phyloP scores from a whole-genome alignment of 2,797 vertebrate species.

The Strix occidentalis region DNA sequence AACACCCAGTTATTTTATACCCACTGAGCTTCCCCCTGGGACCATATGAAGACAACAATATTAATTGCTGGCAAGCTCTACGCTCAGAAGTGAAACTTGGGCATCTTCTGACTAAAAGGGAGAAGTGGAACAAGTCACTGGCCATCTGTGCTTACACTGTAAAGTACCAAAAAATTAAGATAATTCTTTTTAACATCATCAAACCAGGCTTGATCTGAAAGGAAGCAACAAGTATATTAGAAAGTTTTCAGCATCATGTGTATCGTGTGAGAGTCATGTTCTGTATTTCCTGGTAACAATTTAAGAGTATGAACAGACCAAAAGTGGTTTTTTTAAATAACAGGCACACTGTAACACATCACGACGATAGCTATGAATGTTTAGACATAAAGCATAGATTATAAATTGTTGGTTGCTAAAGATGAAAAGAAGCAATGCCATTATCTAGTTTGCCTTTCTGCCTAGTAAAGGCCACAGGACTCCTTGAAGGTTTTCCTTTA shows the following conservation, averaged over 20 bases:
- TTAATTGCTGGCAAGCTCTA: constrained; percentile 13
- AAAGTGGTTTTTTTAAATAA: neutral
- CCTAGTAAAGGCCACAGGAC: neutral
- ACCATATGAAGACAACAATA: neutral
- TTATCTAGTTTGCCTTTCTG: neutral
- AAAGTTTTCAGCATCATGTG: neutral
- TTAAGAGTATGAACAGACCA: neutral
- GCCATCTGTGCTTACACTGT: neutral
- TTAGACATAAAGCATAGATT: neutral
- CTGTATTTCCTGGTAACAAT: neutral
- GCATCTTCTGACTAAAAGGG: constrained; percentile 18
- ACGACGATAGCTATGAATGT: neutral
- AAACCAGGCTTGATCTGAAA: neutral
- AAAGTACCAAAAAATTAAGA: neutral
- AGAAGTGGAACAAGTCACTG: neutral
- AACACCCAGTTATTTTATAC: constrained; percentile 12
- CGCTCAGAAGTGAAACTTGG: constrained; percentile 22
- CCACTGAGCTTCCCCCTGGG: neutral
- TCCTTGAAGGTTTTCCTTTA: neutral
- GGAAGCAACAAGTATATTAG: neutral
- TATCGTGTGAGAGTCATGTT: neutral
- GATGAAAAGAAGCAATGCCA: neutral
- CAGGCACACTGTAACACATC: neutral
- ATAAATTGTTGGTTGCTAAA: neutral
- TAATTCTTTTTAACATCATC: neutral